These are phyloP conservation scores for Lordiphosa mommai DNA, from an alignment of 1,140 invertebrate genomes.

Conservation along the genomic window DNA sequence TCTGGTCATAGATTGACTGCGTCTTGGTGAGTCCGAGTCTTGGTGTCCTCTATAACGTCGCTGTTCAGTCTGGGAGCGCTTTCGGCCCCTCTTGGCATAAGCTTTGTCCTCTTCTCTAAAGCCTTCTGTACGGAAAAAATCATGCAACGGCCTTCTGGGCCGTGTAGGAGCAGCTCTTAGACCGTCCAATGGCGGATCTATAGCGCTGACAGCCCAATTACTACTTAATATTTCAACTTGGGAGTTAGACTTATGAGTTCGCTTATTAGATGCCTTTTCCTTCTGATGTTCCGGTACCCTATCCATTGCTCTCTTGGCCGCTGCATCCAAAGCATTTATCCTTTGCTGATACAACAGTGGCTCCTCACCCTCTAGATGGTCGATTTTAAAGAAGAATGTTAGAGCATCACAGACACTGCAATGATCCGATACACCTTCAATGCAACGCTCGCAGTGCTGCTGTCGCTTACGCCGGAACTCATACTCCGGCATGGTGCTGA, in stretches of 20 bases:
- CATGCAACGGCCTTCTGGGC: too few relatives aligned
- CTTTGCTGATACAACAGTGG: neutral
- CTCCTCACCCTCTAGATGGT: neutral
- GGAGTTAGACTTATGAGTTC: too few relatives aligned
- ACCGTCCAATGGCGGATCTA: too few relatives aligned
- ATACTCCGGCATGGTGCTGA: slow-evolving; percentile 9
- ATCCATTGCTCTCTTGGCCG: too few relatives aligned
- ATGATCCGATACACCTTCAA: slow-evolving; percentile 25
- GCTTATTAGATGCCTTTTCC: too few relatives aligned
- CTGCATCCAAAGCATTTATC: neutral
- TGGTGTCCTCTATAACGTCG: neutral
- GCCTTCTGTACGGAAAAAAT: too few relatives aligned
- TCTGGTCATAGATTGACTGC: neutral
- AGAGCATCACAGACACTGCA: slow-evolving; percentile 11
- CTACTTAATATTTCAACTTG: too few relatives aligned
- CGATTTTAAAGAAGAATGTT: slow-evolving; percentile 13
- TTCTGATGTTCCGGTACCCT: too few relatives aligned
- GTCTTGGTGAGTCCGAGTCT: neutral
- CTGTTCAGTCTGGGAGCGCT: neutral
- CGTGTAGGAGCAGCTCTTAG: too few relatives aligned
- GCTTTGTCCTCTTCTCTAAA: too few relatives aligned
- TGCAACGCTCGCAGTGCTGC: neutral
- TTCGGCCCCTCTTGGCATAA: neutral
- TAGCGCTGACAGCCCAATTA: too few relatives aligned
- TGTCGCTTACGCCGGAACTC: slow-evolving; percentile 10